phyloP scores from a whole-genome alignment of 2,888 invertebrate species.

The Melieria omissa region DNA sequence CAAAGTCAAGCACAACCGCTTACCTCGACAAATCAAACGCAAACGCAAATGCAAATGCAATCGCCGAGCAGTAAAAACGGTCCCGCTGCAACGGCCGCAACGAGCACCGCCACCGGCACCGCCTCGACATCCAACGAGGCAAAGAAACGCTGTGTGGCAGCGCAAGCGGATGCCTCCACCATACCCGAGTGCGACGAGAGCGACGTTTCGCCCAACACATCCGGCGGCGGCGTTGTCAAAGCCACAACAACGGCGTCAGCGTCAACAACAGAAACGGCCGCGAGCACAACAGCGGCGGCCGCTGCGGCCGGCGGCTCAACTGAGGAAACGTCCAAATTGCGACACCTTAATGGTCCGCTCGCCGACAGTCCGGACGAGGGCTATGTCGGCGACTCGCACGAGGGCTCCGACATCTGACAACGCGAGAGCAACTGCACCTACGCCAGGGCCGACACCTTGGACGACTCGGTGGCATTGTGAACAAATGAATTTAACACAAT shows the following conservation, averaged over 20 bases:
- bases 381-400: constrained; percentile 81
- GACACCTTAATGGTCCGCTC: constrained; percentile 67
- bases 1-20: constrained; percentile 12
- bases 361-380: constrained; percentile 90
- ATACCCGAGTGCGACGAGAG: constrained; percentile 67
- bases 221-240: constrained; percentile 34
- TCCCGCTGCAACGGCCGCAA: constrained; percentile 29
- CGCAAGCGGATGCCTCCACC: constrained; percentile 69
- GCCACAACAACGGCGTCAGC: constrained; percentile 42
- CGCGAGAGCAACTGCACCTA: constrained; percentile 49
- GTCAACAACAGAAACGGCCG: constrained; percentile 39
- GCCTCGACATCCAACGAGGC: constrained; percentile 50
- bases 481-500: neutral
- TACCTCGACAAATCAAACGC: constrained; percentile 36
- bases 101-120: constrained; percentile 30
- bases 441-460: constrained; percentile 56
- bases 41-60: constrained; percentile 32
- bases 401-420: constrained; percentile 78
- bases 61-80: constrained; percentile 31
- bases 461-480: constrained; percentile 65
- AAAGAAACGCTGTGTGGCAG: constrained; percentile 71
- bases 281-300: constrained; percentile 35
- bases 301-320: constrained; percentile 28
- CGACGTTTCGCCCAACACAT: constrained; percentile 57
- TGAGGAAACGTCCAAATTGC: constrained; percentile 68